Evolutionary conservation across 2,797 vertebrate species (phyloP).

Genomic region (Lepilemur ruficaudatus): DNA sequence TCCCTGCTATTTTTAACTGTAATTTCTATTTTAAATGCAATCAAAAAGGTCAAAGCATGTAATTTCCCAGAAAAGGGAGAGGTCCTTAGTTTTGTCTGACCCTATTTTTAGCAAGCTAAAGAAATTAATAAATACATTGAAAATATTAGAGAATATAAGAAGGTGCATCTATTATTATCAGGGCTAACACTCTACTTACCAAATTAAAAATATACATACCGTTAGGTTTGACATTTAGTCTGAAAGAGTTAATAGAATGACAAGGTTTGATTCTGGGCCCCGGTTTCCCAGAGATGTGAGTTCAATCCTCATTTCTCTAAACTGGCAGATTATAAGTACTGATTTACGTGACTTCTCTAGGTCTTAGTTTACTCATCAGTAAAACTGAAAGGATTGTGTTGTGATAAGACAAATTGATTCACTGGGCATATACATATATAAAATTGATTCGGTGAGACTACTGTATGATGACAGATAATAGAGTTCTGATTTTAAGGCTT

Average conservation of each 20-base stretch:
- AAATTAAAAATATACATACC: background rate
- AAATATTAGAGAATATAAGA: background rate
- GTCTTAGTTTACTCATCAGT: background rate
- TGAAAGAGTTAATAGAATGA: background rate
- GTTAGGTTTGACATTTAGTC: background rate
- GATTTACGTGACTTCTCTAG: background rate
- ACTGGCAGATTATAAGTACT: background rate
- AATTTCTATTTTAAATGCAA: background rate
- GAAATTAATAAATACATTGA: background rate
- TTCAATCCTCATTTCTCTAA: background rate
- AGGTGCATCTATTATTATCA: background rate
- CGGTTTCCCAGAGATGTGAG: background rate
- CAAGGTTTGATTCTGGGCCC: background rate
- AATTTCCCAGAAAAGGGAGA: background rate
- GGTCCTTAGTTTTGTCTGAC: background rate
- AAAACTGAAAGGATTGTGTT: background rate
- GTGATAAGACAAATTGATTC: background rate
- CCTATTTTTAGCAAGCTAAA: background rate
- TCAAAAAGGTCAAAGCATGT: background rate
- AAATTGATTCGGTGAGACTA: too few relatives aligned
- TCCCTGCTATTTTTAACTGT: background rate
- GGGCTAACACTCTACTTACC: background rate
- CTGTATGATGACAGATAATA: background rate
- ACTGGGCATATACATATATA: too few relatives aligned
- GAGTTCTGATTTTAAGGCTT: background rate